Evolutionary conservation across 2,113 vertebrate species (phyloP).

Genomic region (Sinosuthora webbiana): DNA sequence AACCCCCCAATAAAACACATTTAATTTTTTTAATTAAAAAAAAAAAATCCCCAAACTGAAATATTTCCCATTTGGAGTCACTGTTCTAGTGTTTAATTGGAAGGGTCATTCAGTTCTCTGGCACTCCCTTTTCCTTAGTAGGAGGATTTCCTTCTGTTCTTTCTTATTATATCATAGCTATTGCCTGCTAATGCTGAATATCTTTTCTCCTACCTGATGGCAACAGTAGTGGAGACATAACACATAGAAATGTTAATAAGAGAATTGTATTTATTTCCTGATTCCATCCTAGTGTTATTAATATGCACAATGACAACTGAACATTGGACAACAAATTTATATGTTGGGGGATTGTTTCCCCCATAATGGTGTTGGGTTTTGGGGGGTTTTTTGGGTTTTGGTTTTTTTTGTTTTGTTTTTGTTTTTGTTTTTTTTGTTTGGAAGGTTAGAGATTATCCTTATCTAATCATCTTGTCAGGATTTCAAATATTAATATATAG

Average conservation of each 20-base stretch:
- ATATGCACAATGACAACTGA: neutral
- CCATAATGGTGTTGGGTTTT: no score
- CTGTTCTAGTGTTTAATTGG: neutral
- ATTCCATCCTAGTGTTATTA: neutral
- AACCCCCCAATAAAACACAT: neutral
- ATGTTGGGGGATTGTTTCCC: accelerated
- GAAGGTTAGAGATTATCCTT: no score
- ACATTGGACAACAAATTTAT: neutral
- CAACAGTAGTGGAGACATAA: neutral
- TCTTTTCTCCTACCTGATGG: neutral
- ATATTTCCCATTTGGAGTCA: neutral
- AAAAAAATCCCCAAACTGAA: neutral
- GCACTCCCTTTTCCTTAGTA: neutral
- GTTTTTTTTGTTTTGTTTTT: no score
- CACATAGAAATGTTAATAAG: neutral
- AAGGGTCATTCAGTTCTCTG: neutral
- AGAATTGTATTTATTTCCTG: neutral
- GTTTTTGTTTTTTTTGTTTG: no score
- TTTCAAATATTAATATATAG: neutral
- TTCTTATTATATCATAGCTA: neutral
- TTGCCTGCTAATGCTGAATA: neutral
- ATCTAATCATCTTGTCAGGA: no score
- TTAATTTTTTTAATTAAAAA: neutral
- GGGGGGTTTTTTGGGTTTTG: no score
- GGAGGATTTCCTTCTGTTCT: neutral